A percentile compares a stretch with the other conserved stretches of the same genome.
Conservation (phyloP, 1,140 invertebrate genomes). For the Anoplolepis gracilipes region DNA sequence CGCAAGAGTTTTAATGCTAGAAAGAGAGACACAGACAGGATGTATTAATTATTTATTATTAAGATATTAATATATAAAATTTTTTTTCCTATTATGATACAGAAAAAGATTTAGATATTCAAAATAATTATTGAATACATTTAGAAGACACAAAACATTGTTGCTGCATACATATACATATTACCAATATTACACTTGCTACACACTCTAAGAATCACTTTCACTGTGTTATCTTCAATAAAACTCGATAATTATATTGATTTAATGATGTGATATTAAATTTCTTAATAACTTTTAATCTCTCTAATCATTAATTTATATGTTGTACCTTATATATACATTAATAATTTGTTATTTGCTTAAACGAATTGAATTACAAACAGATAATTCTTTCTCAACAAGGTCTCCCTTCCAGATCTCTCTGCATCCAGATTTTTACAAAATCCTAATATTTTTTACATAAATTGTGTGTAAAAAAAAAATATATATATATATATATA, state of each 20-base stretch:
- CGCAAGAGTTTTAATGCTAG: neutral
- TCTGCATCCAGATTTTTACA: neutral
- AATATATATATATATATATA: no score
- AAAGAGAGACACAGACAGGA: neutral
- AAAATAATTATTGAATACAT: constrained; percentile 27
- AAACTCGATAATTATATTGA: neutral
- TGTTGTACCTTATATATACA: neutral
- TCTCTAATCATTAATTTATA: constrained; percentile 10
- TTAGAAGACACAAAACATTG: constrained; percentile 12
- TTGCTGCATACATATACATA: constrained; percentile 19
- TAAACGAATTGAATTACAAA: neutral
- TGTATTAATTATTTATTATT: constrained; percentile 47
- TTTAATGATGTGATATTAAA: constrained; percentile 48
- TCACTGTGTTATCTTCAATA: neutral
- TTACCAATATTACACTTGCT: neutral
- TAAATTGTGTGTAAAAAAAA: neutral
- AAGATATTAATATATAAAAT: constrained; percentile 39
- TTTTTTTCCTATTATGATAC: constrained; percentile 29
- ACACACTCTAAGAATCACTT: neutral
- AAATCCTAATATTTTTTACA: neutral
- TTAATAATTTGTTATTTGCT: neutral
- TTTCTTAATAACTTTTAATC: constrained; percentile 31
- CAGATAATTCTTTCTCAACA: neutral
- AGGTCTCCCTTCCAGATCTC: neutral
- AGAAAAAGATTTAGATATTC: constrained; percentile 24